Conservation (phyloP, 2,113 vertebrate genomes). For the Tauraco erythrolophus region DNA sequence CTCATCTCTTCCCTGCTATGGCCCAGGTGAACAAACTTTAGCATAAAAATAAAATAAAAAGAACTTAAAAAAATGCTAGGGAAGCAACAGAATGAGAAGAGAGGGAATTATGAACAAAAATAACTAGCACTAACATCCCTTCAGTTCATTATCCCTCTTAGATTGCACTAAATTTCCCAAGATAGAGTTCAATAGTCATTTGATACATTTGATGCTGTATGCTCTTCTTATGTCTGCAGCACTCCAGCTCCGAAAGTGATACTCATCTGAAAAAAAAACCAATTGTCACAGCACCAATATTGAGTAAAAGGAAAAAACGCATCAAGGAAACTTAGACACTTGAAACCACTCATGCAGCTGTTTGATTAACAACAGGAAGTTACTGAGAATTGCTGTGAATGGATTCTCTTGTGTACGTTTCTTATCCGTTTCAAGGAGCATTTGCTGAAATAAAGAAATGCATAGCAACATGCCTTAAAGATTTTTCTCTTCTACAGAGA, state of each 20-base stretch:
- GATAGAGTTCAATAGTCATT: not conserved
- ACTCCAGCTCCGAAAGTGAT: conserved; percentile 20
- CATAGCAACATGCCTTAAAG: not conserved
- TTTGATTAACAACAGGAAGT: conserved; percentile 14
- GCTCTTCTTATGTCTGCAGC: not conserved
- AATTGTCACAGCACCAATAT: not conserved
- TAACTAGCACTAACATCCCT: not conserved
- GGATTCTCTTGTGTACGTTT: not conserved
- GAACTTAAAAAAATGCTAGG: not conserved
- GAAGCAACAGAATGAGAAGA: not conserved
- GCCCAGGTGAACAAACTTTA: not conserved
- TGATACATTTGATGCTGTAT: not conserved
- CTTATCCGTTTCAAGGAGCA: not conserved
- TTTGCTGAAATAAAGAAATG: not conserved
- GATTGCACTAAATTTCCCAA: not conserved
- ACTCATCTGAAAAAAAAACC: not conserved
- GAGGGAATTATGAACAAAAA: not conserved
- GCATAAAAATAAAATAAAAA: conserved; percentile 51
- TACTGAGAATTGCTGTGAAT: not conserved
- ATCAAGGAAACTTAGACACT: conserved; percentile 6
- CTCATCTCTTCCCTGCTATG: not conserved
- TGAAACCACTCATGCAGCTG: not conserved
- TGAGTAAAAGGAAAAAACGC: conserved; percentile 25
- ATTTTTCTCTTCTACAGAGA: not conserved
- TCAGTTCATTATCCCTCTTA: conserved; percentile 3